Conservation (phyloP, 1,140 invertebrate species). For the Brachystomella parvula region DNA sequence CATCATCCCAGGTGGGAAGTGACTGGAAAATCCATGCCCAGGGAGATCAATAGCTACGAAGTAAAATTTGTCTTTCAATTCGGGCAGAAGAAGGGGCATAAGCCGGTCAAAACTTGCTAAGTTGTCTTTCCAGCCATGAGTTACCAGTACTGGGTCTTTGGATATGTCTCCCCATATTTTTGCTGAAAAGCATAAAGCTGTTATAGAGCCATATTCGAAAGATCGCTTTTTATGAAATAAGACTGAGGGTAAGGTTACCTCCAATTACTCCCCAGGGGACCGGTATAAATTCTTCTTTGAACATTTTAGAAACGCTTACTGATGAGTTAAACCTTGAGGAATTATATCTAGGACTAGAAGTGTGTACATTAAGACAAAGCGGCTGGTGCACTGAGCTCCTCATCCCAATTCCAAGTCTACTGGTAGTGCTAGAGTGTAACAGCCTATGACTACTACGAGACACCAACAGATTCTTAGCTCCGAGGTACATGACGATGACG, state of each 20-base stretch:
- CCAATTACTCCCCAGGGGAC: constrained; percentile 30
- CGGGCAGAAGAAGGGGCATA: constrained; percentile 22
- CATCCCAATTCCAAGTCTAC: no score
- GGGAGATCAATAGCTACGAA: constrained; percentile 31
- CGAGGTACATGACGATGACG: no score
- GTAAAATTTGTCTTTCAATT: constrained; percentile 22
- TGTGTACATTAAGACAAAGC: no score
- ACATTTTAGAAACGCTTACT: no score
- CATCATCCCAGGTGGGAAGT: constrained; percentile 35
- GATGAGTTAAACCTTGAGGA: no score
- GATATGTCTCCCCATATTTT: constrained; percentile 15
- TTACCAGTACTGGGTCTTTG: constrained; percentile 24
- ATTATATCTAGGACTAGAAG: no score
- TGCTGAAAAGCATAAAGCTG: constrained; percentile 2
- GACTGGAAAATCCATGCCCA: constrained; percentile 24
- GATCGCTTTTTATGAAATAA: no score
- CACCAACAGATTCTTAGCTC: no score
- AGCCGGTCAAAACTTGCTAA: constrained; percentile 29
- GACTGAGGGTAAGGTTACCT: neutral
- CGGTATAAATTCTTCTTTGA: no score
- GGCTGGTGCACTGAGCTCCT: no score
- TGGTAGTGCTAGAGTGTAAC: no score
- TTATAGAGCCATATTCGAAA: neutral
- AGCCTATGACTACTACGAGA: no score
- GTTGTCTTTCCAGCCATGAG: constrained; percentile 36